A percentile compares a stretch with the other conserved stretches of the same genome.
Evolutionary conservation across 2,888 invertebrate genomes (phyloP).

Genomic region (Acrobasis consociella): DNA sequence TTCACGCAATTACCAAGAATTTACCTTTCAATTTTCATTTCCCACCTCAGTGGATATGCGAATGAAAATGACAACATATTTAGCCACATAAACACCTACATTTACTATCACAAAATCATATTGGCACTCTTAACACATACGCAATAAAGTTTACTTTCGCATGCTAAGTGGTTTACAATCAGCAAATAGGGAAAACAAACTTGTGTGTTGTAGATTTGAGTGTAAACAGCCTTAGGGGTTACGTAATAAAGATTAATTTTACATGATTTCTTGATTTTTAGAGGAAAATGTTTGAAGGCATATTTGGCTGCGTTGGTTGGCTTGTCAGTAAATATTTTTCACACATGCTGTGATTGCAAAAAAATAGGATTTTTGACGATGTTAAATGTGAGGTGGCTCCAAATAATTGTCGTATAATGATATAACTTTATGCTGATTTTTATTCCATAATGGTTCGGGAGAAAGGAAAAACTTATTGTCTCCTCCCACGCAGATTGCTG

Average conservation of each 20-base stretch:
- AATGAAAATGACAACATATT: conserved; percentile 44
- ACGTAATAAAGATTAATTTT: neutral
- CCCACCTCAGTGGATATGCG: conserved; percentile 33
- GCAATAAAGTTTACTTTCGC: conserved; percentile 8
- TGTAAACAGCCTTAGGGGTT: neutral
- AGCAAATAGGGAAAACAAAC: conserved; percentile 5
- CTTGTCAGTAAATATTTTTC: conserved; percentile 12
- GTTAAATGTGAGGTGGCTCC: no score
- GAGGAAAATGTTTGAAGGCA: neutral
- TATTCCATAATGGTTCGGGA: no score
- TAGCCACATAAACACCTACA: conserved; percentile 29
- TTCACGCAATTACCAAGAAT: conserved; percentile 27
- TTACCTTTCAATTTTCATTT: conserved; percentile 45
- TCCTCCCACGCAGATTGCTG: no score
- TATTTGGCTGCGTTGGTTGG: conserved; percentile 10
- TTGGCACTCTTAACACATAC: conserved; percentile 1
- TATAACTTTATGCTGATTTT: no score
- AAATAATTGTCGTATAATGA: no score
- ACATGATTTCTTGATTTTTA: neutral
- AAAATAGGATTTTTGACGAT: no score
- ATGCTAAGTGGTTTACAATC: neutral
- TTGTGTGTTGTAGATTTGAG: neutral
- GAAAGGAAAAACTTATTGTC: no score
- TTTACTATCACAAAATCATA: neutral
- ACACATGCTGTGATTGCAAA: neutral